Conservation (phyloP, 2,888 invertebrate genomes). For the Hedychridium roseum region DNA sequence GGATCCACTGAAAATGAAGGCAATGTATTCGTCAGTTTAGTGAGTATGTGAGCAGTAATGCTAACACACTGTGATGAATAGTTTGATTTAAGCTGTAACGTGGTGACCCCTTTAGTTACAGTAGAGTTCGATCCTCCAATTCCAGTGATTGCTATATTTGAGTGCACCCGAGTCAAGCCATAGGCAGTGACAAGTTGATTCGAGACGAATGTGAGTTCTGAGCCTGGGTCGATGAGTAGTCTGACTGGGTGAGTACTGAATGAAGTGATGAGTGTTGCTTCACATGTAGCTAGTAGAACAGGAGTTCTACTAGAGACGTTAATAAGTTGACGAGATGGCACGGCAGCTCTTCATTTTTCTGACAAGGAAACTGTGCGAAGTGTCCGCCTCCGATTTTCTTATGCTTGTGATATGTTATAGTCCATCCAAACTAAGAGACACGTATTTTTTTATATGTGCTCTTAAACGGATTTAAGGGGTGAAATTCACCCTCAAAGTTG, state of each 20-base stretch:
- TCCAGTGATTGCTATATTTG: conserved; percentile 14
- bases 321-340: background rate
- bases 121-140: conserved; percentile 14
- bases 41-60: conserved; percentile 12
- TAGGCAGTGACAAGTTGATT: conserved; percentile 7
- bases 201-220: conserved; percentile 18
- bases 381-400: too few relatives aligned
- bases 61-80: background rate
- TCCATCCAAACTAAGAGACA: too few relatives aligned
- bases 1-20: conserved; percentile 8
- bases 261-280: conserved; percentile 3
- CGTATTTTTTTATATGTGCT: too few relatives aligned
- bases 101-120: conserved; percentile 7
- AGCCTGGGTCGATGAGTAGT: conserved; percentile 21
- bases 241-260: conserved; percentile 1
- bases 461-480: too few relatives aligned
- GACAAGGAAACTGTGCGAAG: too few relatives aligned
- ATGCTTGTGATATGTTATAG: too few relatives aligned
- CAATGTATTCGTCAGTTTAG: conserved; percentile 9
- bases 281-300: background rate
- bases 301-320: background rate
- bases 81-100: conserved; percentile 2
- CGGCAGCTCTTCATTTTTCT: background rate
- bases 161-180: conserved; percentile 1
- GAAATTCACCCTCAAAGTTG: too few relatives aligned